phyloP scores from a whole-genome alignment of 2,888 invertebrate species.

The Eupithecia vulgata region DNA sequence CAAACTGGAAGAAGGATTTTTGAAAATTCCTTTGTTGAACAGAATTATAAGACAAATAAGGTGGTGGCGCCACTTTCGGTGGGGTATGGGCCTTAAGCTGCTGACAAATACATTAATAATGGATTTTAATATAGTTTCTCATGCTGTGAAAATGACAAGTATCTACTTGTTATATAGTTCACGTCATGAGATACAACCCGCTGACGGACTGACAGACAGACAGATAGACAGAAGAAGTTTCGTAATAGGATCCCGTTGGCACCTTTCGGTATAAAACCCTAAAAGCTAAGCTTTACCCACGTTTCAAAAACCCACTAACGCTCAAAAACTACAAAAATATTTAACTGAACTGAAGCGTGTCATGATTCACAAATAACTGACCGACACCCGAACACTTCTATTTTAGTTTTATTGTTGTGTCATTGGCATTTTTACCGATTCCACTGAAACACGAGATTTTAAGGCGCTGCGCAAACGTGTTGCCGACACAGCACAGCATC shows the following conservation, averaged over 20 bases:
- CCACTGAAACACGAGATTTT: not conserved
- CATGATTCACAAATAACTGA: slow-evolving; percentile 2
- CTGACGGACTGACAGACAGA: not conserved
- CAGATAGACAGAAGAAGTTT: not conserved
- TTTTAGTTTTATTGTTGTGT: slow-evolving; percentile 1
- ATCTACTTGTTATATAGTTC: too few relatives aligned
- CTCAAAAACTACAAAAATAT: not conserved
- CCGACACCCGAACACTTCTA: not conserved
- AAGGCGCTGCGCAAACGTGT: too few relatives aligned
- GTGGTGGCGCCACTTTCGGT: too few relatives aligned
- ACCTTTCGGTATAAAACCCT: not conserved
- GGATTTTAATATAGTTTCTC: too few relatives aligned
- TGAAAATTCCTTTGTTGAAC: too few relatives aligned
- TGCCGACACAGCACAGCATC: too few relatives aligned
- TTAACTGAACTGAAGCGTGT: not conserved
- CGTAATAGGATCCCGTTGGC: not conserved
- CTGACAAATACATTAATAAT: too few relatives aligned
- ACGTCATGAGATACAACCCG: too few relatives aligned
- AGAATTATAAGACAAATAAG: too few relatives aligned
- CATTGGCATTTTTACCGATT: slow-evolving; percentile 1
- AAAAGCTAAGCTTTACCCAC: not conserved
- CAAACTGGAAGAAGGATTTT: too few relatives aligned
- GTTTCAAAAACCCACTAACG: not conserved
- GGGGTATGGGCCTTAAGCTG: too few relatives aligned
- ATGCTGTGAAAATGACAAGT: too few relatives aligned